Evolutionary conservation across 2,113 vertebrate genomes (phyloP).

Genomic region (Embiotoca jacksoni): DNA sequence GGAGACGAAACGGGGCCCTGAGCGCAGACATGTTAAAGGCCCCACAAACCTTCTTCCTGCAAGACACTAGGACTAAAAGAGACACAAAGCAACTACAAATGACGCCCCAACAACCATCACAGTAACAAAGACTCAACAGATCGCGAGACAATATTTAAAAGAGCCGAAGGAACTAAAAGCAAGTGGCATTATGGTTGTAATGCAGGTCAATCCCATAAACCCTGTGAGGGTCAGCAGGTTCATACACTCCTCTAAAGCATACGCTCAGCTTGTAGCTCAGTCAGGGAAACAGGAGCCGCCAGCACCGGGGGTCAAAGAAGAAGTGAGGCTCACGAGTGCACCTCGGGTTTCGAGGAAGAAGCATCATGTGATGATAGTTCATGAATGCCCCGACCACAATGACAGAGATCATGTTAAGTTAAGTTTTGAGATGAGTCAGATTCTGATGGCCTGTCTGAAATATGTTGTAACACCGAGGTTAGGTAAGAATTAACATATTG

Average conservation of each 20-base stretch:
- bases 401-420: background rate
- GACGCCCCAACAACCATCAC: slow-evolving; percentile 4
- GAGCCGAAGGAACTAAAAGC: background rate
- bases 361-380: slow-evolving; percentile 67
- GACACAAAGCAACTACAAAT: background rate
- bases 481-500: background rate
- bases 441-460: background rate
- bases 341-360: slow-evolving; percentile 58
- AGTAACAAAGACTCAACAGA: slow-evolving; percentile 33
- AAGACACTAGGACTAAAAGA: background rate
- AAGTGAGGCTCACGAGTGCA: slow-evolving; percentile 45
- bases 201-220: background rate
- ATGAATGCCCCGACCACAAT: slow-evolving; percentile 38
- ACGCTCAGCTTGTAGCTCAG: slow-evolving; percentile 11
- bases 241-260: background rate
- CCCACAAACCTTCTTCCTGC: too few species aligned
- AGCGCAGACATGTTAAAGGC: too few species aligned
- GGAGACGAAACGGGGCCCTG: background rate
- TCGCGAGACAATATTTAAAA: slow-evolving; percentile 3
- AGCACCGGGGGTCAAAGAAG: slow-evolving; percentile 48
- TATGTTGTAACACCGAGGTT: slow-evolving; percentile 20
- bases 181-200: background rate
- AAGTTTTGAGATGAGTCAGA: background rate
- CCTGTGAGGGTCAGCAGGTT: slow-evolving; percentile 27
- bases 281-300: slow-evolving; percentile 19